phyloP scores from a whole-genome alignment of 2,888 invertebrate species.

The Agonopterix subpropinquella region DNA sequence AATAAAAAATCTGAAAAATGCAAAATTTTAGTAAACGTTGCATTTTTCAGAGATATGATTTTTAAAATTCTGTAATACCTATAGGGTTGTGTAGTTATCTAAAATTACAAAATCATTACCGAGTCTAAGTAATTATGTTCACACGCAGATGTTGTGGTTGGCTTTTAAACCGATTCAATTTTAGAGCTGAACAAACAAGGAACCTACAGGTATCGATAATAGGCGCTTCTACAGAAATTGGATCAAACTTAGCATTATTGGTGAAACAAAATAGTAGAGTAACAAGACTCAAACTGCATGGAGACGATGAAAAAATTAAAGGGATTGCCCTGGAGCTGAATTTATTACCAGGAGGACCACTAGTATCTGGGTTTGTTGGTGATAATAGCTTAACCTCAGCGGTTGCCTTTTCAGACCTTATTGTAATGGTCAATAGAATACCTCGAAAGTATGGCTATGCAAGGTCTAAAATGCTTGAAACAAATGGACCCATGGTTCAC shows the following conservation, averaged over 20 bases:
- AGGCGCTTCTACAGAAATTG: constrained; percentile 44
- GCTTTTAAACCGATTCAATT: neutral
- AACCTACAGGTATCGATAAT: constrained; percentile 44
- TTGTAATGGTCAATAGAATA: constrained; percentile 37
- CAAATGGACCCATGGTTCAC: constrained; percentile 38
- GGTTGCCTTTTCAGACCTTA: constrained; percentile 31
- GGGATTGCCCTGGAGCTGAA: constrained; percentile 38
- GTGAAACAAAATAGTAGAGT: constrained; percentile 43
- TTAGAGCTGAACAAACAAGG: constrained; percentile 14
- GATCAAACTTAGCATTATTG: constrained; percentile 41
- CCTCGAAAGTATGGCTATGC: constrained; percentile 30
- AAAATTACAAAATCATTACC: neutral
- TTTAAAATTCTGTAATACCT: neutral
- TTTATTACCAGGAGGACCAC: constrained; percentile 37
- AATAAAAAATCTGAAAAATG: no score
- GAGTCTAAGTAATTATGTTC: neutral
- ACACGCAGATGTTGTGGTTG: neutral
- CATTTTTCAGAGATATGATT: no score
- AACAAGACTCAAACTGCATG: constrained; percentile 35
- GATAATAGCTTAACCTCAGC: constrained; percentile 26
- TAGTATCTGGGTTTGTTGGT: constrained; percentile 26
- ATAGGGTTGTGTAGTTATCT: neutral
- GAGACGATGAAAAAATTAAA: constrained; percentile 34
- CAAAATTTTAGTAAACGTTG: no score
- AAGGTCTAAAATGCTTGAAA: constrained; percentile 39